A percentile compares a stretch with the other conserved stretches of the same genome.
These are phyloP conservation scores for Heteromyza rotundicornis DNA, from an alignment of 2,888 invertebrate species.

Conservation along the genomic window DNA sequence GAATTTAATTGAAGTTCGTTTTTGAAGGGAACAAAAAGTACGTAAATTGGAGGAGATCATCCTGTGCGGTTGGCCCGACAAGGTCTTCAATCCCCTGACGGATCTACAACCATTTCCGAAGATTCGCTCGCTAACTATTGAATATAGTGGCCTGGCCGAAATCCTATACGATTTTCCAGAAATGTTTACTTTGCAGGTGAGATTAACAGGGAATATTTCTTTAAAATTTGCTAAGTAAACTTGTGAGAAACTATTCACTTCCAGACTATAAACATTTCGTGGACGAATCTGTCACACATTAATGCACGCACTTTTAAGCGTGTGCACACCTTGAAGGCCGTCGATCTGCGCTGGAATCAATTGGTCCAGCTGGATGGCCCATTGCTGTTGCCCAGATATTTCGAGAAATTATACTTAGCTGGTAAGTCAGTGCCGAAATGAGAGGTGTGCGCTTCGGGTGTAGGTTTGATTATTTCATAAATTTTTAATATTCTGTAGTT, in stretches of 20 bases:
- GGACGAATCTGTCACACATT: conserved; percentile 57
- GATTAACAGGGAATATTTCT: not conserved
- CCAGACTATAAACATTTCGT: conserved; percentile 60
- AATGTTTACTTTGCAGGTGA: conserved; percentile 51
- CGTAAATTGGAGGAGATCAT: conserved; percentile 46
- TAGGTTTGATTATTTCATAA: not conserved
- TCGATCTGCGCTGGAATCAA: conserved; percentile 61
- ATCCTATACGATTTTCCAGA: conserved; percentile 56
- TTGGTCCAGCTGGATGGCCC: conserved; percentile 57
- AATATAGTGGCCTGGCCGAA: conserved; percentile 53
- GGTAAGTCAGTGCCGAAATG: conserved; percentile 42
- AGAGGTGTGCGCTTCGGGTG: not conserved
- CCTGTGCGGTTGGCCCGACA: conserved; percentile 56
- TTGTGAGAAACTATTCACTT: conserved; percentile 12
- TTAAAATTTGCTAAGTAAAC: too few relatives aligned
- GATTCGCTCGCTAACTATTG: conserved; percentile 52
- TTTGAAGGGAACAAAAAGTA: conserved; percentile 35
- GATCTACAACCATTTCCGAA: conserved; percentile 52
- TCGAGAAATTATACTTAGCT: conserved; percentile 53
- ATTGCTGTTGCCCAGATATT: conserved; percentile 45
- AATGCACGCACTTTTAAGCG: conserved; percentile 53
- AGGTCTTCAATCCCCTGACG: conserved; percentile 48
- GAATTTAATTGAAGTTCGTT: conserved; percentile 10
- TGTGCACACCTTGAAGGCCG: conserved; percentile 46
- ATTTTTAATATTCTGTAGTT: conserved; percentile 32